Base-by-base conservation (phyloP, 2,888 invertebrate species). In the Hymenopus coronatus region DNA sequence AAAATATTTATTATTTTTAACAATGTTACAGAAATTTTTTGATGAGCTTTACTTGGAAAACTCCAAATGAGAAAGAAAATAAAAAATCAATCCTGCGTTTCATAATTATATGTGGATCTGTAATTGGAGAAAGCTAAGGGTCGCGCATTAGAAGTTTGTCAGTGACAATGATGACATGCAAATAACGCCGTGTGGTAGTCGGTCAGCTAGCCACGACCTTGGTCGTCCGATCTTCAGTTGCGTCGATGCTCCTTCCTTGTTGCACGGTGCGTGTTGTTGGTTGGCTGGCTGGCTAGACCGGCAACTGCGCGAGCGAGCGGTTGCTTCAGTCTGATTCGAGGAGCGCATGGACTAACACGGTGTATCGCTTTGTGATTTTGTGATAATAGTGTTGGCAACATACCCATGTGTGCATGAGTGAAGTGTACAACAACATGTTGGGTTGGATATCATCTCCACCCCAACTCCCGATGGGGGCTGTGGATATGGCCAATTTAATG, bases 211-310 rank as follows among this genome's bases (percentile, higher is more conserved):
- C 87, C 87, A 82, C 87, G 87, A 87, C 87, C 87, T 87, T 87
- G 87, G 87, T 87, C 81, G 87, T 82, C 87, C 87, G 87, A 87
- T 83, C 83, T 83, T 83, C 33, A 54, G 88, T 88, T 88, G 88
- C 88, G 88, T 88, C n/a, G 40, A 83, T 83, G 28, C 25, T 83
- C 83, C 88, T 82, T 83, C 83, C 28, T 30, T 83, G 83, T 70
- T 70, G 54, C 54, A 70, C 54, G 54, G 20, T 70, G 54, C 54
- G 54, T 54, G 54, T 54, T 14, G 54, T 70, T 70, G 54, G 54
- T 4, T 70, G 54, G 54, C 20, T 70, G 54, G 54, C 54, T 70
- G 54, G 54, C 54, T 70, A 70, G 54, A 70, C 54, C 54, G 54
- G 54, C 54, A 70, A 20, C 54, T 20, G 54, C 54, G 54, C 54